phyloP scores from a whole-genome alignment of 2,888 invertebrate species.

The Dasysyrphus tricinctus region DNA sequence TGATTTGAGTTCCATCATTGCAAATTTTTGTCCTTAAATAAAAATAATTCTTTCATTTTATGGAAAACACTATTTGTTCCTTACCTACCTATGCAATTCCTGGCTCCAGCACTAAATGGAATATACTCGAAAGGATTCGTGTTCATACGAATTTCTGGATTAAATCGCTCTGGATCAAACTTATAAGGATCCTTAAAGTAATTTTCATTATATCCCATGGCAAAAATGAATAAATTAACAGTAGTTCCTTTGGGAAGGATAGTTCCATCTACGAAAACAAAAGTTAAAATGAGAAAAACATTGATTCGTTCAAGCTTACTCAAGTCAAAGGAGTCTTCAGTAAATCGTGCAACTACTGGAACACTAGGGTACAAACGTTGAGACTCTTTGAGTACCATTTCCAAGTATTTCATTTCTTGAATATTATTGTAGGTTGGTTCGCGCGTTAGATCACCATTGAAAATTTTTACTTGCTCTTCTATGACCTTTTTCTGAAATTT shows the following conservation, averaged over 20 bases:
- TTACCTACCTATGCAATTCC: conserved; percentile 85
- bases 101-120: conserved; percentile 87
- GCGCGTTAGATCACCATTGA: conserved; percentile 80
- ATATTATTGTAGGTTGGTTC: conserved; percentile 80
- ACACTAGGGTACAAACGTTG: conserved; percentile 81
- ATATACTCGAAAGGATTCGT: conserved; percentile 85
- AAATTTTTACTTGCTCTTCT: conserved; percentile 84
- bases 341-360: conserved; percentile 79
- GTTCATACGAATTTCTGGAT: conserved; percentile 79
- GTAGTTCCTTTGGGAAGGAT: conserved; percentile 78
- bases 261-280: conserved; percentile 79
- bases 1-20: conserved; percentile 85
- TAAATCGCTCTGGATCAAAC: conserved; percentile 85
- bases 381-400: conserved; percentile 81
- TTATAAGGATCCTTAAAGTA: conserved; percentile 80
- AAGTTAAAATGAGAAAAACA: background rate
- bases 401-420: conserved; percentile 81
- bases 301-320: conserved; percentile 76
- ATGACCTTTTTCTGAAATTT: conserved; percentile 83
- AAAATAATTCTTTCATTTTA: background rate
- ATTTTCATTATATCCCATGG: conserved; percentile 80
- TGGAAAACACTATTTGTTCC: too few species aligned
- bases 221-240: conserved; percentile 78
- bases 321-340: conserved; percentile 79
- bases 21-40: conserved; percentile 83